phyloP scores from a whole-genome alignment of 2,797 vertebrate species.

The Zenarchopterus dispar region DNA sequence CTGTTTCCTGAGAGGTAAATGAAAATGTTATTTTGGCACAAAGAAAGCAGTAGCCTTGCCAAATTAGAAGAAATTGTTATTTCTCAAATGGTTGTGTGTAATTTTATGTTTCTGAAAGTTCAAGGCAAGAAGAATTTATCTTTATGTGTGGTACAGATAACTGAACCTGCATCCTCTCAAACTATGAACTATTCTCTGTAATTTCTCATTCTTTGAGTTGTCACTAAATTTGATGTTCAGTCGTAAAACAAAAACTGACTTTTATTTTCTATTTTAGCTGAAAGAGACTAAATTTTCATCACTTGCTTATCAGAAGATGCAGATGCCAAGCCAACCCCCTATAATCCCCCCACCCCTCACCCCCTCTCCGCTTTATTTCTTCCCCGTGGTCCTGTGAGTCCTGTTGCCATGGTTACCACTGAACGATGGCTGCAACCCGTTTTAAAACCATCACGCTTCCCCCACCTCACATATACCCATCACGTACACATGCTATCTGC shows the following conservation, averaged over 20 bases:
- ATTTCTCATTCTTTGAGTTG: constrained; percentile 4
- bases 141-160: constrained; percentile 10
- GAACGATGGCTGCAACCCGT: constrained; percentile 63
- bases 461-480: constrained; percentile 21
- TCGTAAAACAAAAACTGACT: constrained; percentile 5
- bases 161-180: not conserved
- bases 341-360: constrained; percentile 36
- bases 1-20: constrained; percentile 59
- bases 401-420: constrained; percentile 74
- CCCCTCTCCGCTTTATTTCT: constrained; percentile 21
- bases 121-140: constrained; percentile 1
- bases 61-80: constrained; percentile 15
- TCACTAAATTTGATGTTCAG: not conserved
- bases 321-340: constrained; percentile 37
- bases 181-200: not conserved
- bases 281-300: constrained; percentile 29
- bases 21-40: constrained; percentile 39
- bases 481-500: constrained; percentile 39
- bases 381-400: constrained; percentile 70
- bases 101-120: constrained; percentile 10
- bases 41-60: constrained; percentile 12
- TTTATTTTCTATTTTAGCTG: constrained; percentile 2
- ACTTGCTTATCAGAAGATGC: constrained; percentile 55
- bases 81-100: constrained; percentile 1
- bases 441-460: constrained; percentile 46